These are phyloP conservation scores for Drosophila peninsularis DNA, from an alignment of 2,888 invertebrate species.

Conservation along the genomic window DNA sequence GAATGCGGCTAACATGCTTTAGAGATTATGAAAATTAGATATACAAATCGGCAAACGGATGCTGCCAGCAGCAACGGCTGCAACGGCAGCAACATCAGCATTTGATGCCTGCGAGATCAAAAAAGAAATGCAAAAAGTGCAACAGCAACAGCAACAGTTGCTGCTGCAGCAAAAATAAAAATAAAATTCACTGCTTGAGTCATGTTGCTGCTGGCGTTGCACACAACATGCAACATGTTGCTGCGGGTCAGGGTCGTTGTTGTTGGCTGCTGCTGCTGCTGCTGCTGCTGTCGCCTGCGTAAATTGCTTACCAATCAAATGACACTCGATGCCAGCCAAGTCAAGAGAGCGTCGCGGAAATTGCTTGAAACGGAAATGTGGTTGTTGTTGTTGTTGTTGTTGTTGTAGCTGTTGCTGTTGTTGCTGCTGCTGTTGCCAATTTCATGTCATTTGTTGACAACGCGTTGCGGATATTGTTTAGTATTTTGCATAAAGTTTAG, in stretches of 20 bases:
- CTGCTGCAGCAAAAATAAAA: conserved; percentile 4
- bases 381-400: conserved; percentile 46
- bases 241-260: conserved; percentile 72
- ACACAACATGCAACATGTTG: conserved; percentile 71
- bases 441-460: conserved; percentile 78
- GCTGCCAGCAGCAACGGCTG: conserved; percentile 48
- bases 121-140: conserved; percentile 31
- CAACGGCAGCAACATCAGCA: conserved; percentile 51
- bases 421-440: conserved; percentile 64
- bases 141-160: neutral
- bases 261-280: conserved; percentile 28
- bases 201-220: conserved; percentile 43
- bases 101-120: conserved; percentile 59
- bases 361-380: conserved; percentile 81
- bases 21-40: conserved; percentile 79
- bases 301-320: conserved; percentile 77
- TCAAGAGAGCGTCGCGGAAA: conserved; percentile 67
- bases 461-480: conserved; percentile 78
- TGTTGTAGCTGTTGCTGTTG: conserved; percentile 31
- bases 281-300: conserved; percentile 48
- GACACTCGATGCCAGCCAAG: conserved; percentile 54
- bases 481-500: conserved; percentile 69
- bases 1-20: conserved; percentile 58
- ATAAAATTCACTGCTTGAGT: conserved; percentile 35
- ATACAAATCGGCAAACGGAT: conserved; percentile 81